Conservation (phyloP, 2,113 vertebrate species). For the Nannospalax galili region DNA sequence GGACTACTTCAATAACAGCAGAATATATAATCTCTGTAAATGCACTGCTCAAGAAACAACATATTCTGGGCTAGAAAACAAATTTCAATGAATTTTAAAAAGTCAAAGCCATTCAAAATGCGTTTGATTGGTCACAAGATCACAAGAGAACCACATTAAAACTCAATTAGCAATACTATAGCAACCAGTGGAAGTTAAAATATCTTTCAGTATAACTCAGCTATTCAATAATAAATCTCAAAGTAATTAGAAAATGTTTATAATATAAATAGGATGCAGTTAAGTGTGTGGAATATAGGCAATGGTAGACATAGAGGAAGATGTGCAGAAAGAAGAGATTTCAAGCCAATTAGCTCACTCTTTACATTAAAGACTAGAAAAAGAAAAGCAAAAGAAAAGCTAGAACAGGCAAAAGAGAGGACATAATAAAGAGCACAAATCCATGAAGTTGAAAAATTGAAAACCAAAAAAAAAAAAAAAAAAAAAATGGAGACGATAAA, state of each 20-base stretch:
- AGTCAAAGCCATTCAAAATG: neutral
- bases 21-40: neutral
- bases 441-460: neutral
- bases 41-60: neutral
- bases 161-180: neutral
- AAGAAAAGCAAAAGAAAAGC: neutral
- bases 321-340: neutral
- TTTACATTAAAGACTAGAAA: constrained; percentile 26
- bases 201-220: neutral
- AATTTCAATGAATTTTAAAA: constrained; percentile 15
- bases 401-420: neutral
- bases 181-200: neutral
- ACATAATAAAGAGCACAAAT: constrained; percentile 29
- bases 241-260: neutral
- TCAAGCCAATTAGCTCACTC: neutral
- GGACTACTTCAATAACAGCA: neutral
- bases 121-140: neutral
- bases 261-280: neutral
- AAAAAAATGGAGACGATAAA: constrained; percentile 21
- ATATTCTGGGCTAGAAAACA: neutral
- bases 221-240: neutral
- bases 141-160: neutral
- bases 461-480: neutral
- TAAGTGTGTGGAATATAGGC: neutral
- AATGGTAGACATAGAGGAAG: neutral